A percentile compares a stretch with the other conserved stretches of the same genome.
phyloP scores from a whole-genome alignment of 2,888 invertebrate genomes.

The Lasius fuliginosus region DNA sequence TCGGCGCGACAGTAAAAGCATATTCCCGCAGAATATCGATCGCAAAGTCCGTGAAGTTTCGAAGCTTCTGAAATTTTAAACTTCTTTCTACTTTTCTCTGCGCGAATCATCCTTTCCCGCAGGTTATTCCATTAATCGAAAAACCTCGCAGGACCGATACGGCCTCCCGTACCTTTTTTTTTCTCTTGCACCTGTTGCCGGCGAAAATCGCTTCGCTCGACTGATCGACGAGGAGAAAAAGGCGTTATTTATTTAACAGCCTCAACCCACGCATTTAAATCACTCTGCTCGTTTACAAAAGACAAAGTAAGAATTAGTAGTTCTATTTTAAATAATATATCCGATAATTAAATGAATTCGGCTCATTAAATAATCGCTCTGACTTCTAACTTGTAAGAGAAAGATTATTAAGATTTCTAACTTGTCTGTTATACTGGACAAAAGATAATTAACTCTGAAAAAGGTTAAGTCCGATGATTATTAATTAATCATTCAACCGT shows the following conservation, averaged over 20 bases:
- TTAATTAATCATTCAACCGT: not conserved
- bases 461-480: not conserved
- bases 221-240: slow-evolving; percentile 64
- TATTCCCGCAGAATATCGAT: slow-evolving; percentile 21
- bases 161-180: slow-evolving; percentile 57
- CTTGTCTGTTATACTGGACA: not conserved
- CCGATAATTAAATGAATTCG: not conserved
- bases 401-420: not conserved
- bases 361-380: not conserved
- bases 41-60: slow-evolving; percentile 3
- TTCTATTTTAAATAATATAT: not conserved
- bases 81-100: slow-evolving; percentile 34
- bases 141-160: slow-evolving; percentile 69
- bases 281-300: slow-evolving; percentile 2
- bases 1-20: not conserved
- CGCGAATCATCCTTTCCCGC: slow-evolving; percentile 48
- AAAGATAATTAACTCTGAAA: not conserved
- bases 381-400: not conserved
- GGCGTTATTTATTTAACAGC: slow-evolving; percentile 71
- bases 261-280: slow-evolving; percentile 20
- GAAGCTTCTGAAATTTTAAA: slow-evolving; percentile 61
- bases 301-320: not conserved
- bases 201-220: slow-evolving; percentile 64
- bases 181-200: slow-evolving; percentile 78
- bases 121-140: slow-evolving; percentile 71